phyloP scores from a whole-genome alignment of 2,888 invertebrate genomes.

The Oscheius sp. region DNA sequence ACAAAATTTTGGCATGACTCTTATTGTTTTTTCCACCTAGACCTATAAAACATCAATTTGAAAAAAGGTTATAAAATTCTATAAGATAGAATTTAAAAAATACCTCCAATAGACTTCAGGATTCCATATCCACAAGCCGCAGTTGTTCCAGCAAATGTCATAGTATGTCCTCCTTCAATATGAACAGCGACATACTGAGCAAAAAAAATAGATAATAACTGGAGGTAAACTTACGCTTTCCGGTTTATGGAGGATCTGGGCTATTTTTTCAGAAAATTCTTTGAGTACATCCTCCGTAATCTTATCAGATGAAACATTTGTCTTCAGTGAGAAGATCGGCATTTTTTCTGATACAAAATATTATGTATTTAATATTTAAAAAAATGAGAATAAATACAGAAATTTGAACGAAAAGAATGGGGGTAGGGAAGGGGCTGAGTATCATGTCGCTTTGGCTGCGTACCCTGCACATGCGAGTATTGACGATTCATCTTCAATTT shows the following conservation, averaged over 20 bases:
- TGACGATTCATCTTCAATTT: background rate
- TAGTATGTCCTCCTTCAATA: constrained; percentile 41
- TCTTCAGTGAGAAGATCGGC: constrained; percentile 43
- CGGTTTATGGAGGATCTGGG: constrained; percentile 52
- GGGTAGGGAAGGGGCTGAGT: constrained; percentile 14
- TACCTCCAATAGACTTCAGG: constrained; percentile 22
- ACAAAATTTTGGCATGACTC: constrained; percentile 39
- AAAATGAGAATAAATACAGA: background rate
- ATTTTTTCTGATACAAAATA: constrained; percentile 22
- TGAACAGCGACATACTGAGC: constrained; percentile 55
- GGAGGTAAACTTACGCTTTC: constrained; percentile 44
- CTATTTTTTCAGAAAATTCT: constrained; percentile 44
- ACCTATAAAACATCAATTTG: too few relatives aligned
- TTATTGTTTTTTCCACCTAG: constrained; percentile 37
- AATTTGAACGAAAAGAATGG: background rate
- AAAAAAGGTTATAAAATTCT: background rate
- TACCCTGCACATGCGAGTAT: constrained; percentile 2
- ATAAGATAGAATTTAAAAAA: background rate
- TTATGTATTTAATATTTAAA: too few relatives aligned
- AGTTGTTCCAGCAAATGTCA: constrained; percentile 47
- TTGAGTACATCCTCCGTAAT: constrained; percentile 36
- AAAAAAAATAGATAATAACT: background rate
- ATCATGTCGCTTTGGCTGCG: constrained; percentile 7
- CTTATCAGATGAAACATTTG: constrained; percentile 41
- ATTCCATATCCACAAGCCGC: constrained; percentile 31